Evolutionary conservation across 2,113 vertebrate species (phyloP).

Genomic region (Alectura lathami): DNA sequence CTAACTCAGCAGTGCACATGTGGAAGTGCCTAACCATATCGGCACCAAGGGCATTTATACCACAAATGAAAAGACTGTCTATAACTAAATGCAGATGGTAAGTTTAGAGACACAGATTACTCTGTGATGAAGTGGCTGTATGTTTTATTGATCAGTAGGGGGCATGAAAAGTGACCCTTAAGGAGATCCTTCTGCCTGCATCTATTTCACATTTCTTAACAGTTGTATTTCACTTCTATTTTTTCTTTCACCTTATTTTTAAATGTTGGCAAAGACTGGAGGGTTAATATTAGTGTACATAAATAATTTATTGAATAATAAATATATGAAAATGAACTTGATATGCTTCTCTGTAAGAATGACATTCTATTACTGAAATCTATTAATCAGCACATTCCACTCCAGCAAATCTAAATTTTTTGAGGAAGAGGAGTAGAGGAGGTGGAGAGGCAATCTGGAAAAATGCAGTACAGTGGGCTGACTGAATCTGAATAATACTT

Average conservation of each 20-base stretch:
- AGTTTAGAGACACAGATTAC: not conserved
- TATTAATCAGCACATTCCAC: slow-evolving; percentile 59
- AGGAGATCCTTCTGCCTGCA: not conserved
- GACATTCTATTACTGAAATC: not conserved
- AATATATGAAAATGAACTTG: slow-evolving; percentile 41
- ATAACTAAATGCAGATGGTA: not conserved
- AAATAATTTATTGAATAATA: slow-evolving; percentile 68
- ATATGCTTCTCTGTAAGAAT: slow-evolving; percentile 19
- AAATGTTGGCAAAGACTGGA: slow-evolving; percentile 18
- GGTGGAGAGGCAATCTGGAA: not conserved
- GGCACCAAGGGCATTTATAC: not conserved
- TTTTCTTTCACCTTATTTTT: not conserved
- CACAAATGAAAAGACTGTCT: not conserved
- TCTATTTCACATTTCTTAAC: not conserved
- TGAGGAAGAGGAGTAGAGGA: slow-evolving; percentile 22
- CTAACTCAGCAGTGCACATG: not conserved
- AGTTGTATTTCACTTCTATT: not conserved
- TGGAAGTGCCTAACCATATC: not conserved
- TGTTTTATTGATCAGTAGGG: not conserved
- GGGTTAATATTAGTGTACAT: slow-evolving; percentile 36
- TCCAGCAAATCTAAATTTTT: slow-evolving; percentile 53
- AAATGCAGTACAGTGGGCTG: slow-evolving; percentile 34
- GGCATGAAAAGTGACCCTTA: not conserved
- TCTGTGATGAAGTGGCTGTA: not conserved
- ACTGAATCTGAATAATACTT: slow-evolving; percentile 14